Base-by-base conservation (phyloP, 1,140 invertebrate genomes). In the Saccostrea glomerata region DNA sequence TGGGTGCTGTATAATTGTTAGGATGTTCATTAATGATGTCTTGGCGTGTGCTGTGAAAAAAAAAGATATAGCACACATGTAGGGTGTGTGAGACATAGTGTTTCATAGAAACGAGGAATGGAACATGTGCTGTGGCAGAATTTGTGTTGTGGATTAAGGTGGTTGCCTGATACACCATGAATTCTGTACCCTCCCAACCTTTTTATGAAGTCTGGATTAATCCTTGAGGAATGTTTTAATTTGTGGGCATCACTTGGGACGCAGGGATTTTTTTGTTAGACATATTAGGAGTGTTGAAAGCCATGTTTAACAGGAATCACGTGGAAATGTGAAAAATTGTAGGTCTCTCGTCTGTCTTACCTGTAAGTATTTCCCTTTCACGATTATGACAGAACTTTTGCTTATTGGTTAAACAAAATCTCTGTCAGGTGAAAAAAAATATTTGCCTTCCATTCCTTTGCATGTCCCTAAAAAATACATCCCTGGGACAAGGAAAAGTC, bases 61-160 rank as follows among this genome's bases (percentile, higher is more conserved):
- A 63, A 47, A 47, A 47, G 47, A 47, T 47, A 63, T 63, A 63
- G 17, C 70, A 77, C 70, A 77, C 25, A 30, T 30, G 23, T 30
- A 77, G 70, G 70, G 30, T 77, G 70, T 77, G 70, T 77, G 70
- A 77, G 70, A 30, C 70, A 73, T n/a, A 77, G 23, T 77, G 25
- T 77, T 77, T 77, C 70, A 77, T 77, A 15, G 30, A 30, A 77
- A 40, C 30, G 15, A 30, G 30, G 70, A 77, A 77, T 77, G 15
- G 70, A 77, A 40, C 70, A 30, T 25, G 70, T 25, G 70, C 70
- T 30, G 70, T 77, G 70, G 70, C 13, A 30, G 12, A 25, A 36
- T 77, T 77, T 77, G 30, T 30, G 13, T 77, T 36, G 70, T 77
- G 70, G 70, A 77, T 77, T 77, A 30, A 36, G 70, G 70, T 77